Evolutionary conservation across 1,140 invertebrate species (phyloP).

Genomic region (Homarus americanus): DNA sequence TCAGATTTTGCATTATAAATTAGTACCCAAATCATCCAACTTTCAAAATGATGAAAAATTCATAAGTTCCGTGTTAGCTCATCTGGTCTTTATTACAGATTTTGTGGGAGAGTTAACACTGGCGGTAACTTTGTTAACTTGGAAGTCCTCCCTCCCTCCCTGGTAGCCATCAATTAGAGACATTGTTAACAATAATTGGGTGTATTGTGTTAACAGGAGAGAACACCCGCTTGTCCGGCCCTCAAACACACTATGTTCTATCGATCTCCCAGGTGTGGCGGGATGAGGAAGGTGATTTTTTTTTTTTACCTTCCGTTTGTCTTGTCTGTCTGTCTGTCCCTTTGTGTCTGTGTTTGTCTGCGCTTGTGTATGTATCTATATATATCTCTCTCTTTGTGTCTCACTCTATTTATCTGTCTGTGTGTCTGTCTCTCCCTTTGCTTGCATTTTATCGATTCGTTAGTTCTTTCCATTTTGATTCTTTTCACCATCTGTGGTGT

Average conservation of each 20-base stretch:
- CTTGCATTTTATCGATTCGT: too few species aligned
- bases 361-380: not conserved
- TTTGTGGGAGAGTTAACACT: not conserved
- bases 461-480: too few species aligned
- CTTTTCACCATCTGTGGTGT: too few species aligned
- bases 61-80: too few species aligned
- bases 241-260: not conserved
- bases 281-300: not conserved
- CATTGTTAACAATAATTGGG: slow-evolving; percentile 56
- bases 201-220: slow-evolving; percentile 53
- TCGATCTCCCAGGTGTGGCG: slow-evolving; percentile 17
- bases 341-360: not conserved
- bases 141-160: not conserved
- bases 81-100: too few species aligned
- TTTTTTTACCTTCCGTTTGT: not conserved
- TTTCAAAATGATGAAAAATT: too few species aligned
- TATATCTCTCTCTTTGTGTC: too few species aligned
- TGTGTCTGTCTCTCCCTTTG: too few species aligned
- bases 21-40: too few species aligned
- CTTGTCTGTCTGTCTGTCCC: not conserved
- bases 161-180: slow-evolving; percentile 53
- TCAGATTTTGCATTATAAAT: too few species aligned
- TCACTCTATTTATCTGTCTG: too few species aligned
- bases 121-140: slow-evolving; percentile 25
- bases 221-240: slow-evolving; percentile 21